Percentiles rank a stretch among this genome's conserved stretches.
phyloP scores from a whole-genome alignment of 2,113 vertebrate genomes.

The Prionailurus bengalensis region DNA sequence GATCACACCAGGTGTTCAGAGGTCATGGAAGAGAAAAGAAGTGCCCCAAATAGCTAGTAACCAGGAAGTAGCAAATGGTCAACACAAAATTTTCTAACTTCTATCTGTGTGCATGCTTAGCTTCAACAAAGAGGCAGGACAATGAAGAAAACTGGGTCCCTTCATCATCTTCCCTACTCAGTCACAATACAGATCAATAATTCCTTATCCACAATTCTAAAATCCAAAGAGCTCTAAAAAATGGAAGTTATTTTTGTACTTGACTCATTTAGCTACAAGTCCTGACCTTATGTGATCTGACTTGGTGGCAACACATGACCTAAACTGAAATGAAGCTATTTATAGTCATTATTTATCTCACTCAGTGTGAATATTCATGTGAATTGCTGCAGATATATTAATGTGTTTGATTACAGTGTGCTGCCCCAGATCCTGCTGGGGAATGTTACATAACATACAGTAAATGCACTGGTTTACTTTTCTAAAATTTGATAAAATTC shows the following conservation, averaged over 20 bases:
- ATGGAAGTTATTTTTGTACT: slow-evolving; percentile 28
- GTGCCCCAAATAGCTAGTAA: neutral
- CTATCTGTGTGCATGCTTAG: neutral
- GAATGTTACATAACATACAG: slow-evolving; percentile 60
- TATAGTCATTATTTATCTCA: slow-evolving; percentile 70
- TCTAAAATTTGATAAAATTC: slow-evolving; percentile 68
- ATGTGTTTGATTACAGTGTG: slow-evolving; percentile 59
- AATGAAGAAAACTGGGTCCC: neutral
- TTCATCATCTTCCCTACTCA: slow-evolving; percentile 14
- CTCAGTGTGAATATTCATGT: slow-evolving; percentile 76
- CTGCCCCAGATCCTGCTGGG: slow-evolving; percentile 36
- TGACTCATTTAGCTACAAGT: slow-evolving; percentile 37
- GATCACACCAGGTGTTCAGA: neutral
- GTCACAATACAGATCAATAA: neutral
- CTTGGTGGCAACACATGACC: slow-evolving; percentile 39
- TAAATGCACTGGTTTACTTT: slow-evolving; percentile 20
- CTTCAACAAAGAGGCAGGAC: neutral
- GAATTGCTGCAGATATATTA: slow-evolving; percentile 64
- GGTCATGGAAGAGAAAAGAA: neutral
- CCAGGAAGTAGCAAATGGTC: neutral
- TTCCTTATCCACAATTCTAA: neutral
- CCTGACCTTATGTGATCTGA: slow-evolving; percentile 68
- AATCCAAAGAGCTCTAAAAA: slow-evolving; percentile 46
- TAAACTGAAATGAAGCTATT: slow-evolving; percentile 63
- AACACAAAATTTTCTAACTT: neutral